These are phyloP conservation scores for Steatornis caripensis DNA, from an alignment of 2,113 vertebrate species.

Conservation along the genomic window DNA sequence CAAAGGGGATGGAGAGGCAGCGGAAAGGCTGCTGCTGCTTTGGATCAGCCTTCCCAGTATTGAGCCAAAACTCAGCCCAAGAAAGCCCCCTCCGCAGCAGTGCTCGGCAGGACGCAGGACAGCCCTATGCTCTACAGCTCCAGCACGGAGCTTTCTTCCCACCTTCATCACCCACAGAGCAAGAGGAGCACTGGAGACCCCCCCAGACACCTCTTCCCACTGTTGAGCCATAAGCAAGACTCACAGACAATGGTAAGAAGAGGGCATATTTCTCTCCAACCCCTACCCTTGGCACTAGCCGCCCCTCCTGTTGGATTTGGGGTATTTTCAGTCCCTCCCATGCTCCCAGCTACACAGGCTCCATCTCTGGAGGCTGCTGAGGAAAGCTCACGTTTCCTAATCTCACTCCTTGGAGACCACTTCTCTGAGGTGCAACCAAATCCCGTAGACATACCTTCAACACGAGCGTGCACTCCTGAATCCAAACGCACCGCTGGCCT, in stretches of 20 bases:
- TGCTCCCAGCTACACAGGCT: not conserved
- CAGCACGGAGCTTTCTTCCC: not conserved
- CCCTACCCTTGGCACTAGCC: not conserved
- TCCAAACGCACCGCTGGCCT: not conserved
- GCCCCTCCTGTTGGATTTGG: not conserved
- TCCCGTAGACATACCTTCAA: not conserved
- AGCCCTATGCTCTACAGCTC: not conserved
- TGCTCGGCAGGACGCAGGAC: not conserved
- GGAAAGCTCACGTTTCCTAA: not conserved
- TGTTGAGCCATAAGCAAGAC: not conserved
- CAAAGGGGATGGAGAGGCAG: not conserved
- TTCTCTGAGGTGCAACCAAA: not conserved
- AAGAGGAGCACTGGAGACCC: not conserved
- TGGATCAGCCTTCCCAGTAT: not conserved
- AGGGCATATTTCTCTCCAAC: not conserved
- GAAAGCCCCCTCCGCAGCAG: fast-evolving
- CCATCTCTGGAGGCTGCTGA: not conserved
- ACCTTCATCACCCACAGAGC: not conserved
- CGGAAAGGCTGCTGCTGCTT: not conserved
- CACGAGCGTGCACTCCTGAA: fast-evolving
- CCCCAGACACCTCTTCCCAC: not conserved
- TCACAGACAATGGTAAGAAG: not conserved
- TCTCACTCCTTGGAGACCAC: not conserved
- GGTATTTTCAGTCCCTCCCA: not conserved
- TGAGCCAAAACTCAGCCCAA: not conserved